Evolutionary conservation across 1,140 invertebrate genomes (phyloP).

Genomic region (Zophobas atratus): DNA sequence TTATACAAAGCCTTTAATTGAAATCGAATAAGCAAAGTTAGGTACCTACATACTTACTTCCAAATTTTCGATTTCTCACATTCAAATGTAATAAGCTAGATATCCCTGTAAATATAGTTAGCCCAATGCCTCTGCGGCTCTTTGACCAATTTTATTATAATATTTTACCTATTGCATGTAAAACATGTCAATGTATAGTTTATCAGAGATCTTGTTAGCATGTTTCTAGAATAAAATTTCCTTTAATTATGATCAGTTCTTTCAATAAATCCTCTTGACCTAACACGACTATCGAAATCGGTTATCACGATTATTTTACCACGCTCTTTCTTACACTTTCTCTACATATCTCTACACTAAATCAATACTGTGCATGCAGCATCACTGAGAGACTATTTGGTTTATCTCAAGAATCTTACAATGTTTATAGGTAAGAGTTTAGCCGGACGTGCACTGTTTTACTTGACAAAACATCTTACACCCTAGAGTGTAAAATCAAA

Average conservation of each 20-base stretch:
- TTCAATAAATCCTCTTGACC: slow-evolving; percentile 46
- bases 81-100: slow-evolving; percentile 8
- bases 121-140: slow-evolving; percentile 3
- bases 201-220: slow-evolving; percentile 54
- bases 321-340: slow-evolving; percentile 24
- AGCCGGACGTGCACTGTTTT: slow-evolving; percentile 28
- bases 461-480: not conserved
- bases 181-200: slow-evolving; percentile 40
- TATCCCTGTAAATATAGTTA: slow-evolving; percentile 40
- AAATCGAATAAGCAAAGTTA: slow-evolving; percentile 50
- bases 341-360: slow-evolving; percentile 48
- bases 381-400: slow-evolving; percentile 82
- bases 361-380: slow-evolving; percentile 75
- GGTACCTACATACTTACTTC: not conserved
- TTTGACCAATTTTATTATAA: slow-evolving; percentile 48
- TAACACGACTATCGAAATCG: slow-evolving; percentile 29
- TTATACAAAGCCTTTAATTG: slow-evolving; percentile 62
- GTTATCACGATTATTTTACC: slow-evolving; percentile 13
- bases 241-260: slow-evolving; percentile 50
- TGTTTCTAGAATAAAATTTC: slow-evolving; percentile 53
- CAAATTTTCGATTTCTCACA: not conserved
- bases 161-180: slow-evolving; percentile 45
- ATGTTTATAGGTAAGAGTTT: slow-evolving; percentile 78
- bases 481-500: not conserved
- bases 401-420: slow-evolving; percentile 78